Evolutionary conservation across 2,113 vertebrate genomes (phyloP).

Genomic region (Hydrochoerus hydrochaeris): DNA sequence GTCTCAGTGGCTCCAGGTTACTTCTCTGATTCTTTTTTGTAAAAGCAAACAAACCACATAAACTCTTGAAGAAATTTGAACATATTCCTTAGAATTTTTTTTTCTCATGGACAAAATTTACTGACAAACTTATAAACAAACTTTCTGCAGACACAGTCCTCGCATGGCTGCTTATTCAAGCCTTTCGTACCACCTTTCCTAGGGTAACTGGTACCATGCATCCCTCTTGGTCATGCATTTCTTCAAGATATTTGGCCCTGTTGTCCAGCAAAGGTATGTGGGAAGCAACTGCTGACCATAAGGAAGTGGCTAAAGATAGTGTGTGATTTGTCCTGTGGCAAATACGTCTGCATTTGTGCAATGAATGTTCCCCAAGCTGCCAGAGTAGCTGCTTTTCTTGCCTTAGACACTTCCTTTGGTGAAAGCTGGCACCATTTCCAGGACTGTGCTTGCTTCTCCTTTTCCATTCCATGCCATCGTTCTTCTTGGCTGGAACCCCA

Average conservation of each 20-base stretch:
- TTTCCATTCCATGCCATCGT: background rate
- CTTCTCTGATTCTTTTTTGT: background rate
- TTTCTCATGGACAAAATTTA: background rate
- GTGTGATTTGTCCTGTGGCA: background rate
- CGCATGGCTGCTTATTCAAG: background rate
- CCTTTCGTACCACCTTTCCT: background rate
- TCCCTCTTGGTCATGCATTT: background rate
- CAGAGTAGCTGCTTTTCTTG: background rate
- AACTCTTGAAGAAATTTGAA: background rate
- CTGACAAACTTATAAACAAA: background rate
- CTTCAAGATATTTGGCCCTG: accelerated
- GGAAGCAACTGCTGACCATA: background rate
- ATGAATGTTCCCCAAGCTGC: background rate
- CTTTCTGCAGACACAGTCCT: background rate
- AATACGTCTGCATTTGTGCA: background rate
- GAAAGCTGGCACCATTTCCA: background rate
- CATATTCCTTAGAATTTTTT: background rate
- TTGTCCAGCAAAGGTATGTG: accelerated
- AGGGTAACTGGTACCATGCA: background rate
- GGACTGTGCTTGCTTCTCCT: background rate
- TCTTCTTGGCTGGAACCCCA: background rate
- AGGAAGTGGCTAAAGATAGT: background rate
- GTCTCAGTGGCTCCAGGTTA: background rate
- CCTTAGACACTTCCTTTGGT: background rate
- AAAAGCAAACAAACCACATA: background rate